Evolutionary conservation across 2,797 vertebrate genomes (phyloP).

Genomic region (Setipinna tenuifilis): DNA sequence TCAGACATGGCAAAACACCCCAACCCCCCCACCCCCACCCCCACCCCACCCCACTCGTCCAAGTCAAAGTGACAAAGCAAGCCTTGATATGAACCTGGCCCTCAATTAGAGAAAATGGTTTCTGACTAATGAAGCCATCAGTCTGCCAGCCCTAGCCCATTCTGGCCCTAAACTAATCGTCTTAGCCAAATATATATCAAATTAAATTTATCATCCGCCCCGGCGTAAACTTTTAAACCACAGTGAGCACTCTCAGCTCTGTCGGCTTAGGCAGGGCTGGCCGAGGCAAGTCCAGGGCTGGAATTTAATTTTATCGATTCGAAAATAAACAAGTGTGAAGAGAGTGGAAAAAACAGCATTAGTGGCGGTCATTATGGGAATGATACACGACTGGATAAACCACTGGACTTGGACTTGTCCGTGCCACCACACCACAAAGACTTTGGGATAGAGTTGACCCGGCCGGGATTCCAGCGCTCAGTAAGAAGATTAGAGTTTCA

Average conservation of each 20-base stretch:
- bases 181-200: constrained; percentile 60
- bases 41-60: background rate
- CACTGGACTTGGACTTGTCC: constrained; percentile 18
- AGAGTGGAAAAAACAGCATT: constrained; percentile 44
- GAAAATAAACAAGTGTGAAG: constrained; percentile 50
- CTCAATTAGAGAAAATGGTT: constrained; percentile 60
- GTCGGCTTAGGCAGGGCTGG: background rate
- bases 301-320: constrained; percentile 45
- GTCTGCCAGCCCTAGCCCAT: constrained; percentile 52
- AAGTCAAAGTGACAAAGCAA: constrained; percentile 45
- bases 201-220: constrained; percentile 51
- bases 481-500: constrained; percentile 57
- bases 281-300: background rate
- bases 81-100: constrained; percentile 55
- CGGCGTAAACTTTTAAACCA: constrained; percentile 51
- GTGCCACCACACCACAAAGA: constrained; percentile 27
- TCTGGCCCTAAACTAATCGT: constrained; percentile 55
- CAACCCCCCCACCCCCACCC: too few relatives aligned
- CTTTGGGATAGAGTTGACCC: constrained; percentile 5
- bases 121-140: constrained; percentile 58
- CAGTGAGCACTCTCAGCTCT: constrained; percentile 47
- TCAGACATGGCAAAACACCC: background rate
- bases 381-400: constrained; percentile 31
- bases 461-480: constrained; percentile 28
- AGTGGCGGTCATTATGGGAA: constrained; percentile 33